These are phyloP conservation scores for Tonatia bakeri DNA, from an alignment of 2,113 vertebrate species.

Conservation along the genomic window DNA sequence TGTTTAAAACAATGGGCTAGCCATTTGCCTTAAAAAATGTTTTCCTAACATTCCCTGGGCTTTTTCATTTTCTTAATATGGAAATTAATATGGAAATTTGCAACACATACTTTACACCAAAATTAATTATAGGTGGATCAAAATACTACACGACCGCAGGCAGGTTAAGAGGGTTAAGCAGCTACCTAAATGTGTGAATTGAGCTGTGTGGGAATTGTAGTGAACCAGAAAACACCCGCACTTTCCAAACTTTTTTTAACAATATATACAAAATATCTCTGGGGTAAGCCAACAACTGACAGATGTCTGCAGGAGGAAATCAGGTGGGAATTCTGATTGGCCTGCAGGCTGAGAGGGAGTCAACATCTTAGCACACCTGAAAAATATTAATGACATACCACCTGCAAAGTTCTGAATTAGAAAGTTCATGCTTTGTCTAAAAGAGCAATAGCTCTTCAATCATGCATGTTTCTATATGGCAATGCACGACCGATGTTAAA, in stretches of 20 bases:
- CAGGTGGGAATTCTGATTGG: background rate
- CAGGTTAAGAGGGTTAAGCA: background rate
- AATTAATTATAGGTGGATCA: background rate
- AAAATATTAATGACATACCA: background rate
- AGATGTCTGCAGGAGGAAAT: background rate
- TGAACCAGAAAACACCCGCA: background rate
- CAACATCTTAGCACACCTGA: background rate
- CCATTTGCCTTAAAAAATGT: background rate
- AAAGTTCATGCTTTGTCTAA: background rate
- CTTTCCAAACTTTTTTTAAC: background rate
- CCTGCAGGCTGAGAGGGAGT: background rate
- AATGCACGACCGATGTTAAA: background rate
- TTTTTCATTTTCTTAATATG: background rate
- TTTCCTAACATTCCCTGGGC: background rate
- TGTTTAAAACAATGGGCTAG: background rate
- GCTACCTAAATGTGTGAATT: background rate
- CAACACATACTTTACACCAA: background rate
- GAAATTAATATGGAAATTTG: background rate
- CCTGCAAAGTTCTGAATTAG: background rate
- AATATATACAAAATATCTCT: background rate
- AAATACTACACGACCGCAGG: background rate
- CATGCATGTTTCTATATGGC: background rate
- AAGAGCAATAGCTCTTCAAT: background rate
- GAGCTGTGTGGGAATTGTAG: background rate
- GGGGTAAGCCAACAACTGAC: background rate